Percentiles rank a stretch among this genome's conserved stretches.
These are phyloP conservation scores for Zosterops borbonicus DNA, from an alignment of 2,113 vertebrate species.

Conservation along the genomic window DNA sequence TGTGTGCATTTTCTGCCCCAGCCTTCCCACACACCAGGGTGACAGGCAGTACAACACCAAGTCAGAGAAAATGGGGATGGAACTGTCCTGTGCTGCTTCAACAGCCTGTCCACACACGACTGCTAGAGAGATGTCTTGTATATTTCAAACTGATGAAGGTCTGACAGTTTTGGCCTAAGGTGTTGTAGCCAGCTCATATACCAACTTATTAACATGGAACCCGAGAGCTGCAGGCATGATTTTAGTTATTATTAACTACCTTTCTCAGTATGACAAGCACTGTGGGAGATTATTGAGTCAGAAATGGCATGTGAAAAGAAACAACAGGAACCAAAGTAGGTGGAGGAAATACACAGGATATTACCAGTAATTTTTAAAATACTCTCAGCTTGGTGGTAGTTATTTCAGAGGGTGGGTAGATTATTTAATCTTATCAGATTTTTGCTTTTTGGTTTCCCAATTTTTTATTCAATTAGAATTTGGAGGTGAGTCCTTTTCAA, in stretches of 20 bases:
- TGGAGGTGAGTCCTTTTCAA: not conserved
- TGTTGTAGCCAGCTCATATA: not conserved
- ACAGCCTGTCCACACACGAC: not conserved
- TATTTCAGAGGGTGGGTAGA: not conserved
- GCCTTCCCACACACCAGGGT: not conserved
- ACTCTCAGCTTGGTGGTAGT: not conserved
- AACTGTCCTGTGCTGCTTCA: not conserved
- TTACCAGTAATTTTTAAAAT: not conserved
- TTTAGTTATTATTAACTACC: not conserved
- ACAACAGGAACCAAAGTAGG: not conserved
- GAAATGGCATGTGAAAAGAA: conserved; percentile 12
- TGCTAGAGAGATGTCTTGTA: not conserved
- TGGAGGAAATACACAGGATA: not conserved
- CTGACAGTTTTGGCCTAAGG: not conserved
- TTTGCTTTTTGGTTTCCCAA: not conserved
- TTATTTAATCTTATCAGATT: not conserved
- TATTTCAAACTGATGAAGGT: not conserved
- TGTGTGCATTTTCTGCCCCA: not conserved
- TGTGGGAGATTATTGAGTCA: not conserved
- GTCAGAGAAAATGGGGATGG: not conserved
- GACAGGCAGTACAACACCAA: not conserved
- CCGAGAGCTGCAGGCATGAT: not conserved
- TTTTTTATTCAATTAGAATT: not conserved
- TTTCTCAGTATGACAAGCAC: not conserved
- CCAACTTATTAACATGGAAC: not conserved